Evolutionary conservation across 2,797 vertebrate genomes (phyloP), one percentile per base, ranked within the genome.

Genomic region (Myotis findleyi): DNA sequence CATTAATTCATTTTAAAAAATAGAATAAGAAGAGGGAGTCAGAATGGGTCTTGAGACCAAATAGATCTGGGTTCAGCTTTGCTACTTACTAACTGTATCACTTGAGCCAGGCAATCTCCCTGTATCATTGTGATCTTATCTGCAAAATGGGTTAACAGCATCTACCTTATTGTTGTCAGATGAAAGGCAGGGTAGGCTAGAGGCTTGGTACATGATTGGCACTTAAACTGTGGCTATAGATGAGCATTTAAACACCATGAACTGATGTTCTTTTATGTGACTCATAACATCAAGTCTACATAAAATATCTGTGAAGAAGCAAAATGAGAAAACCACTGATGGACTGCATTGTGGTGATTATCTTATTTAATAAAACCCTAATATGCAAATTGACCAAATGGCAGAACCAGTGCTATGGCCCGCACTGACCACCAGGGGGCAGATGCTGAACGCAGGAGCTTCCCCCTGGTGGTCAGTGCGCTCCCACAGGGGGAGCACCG

Each of bases 301-400:
- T 89, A 68, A 88, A 91, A n/a, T 64, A 92, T 38, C 85, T 53
- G 77, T 23, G 49, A 91, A 95, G 73, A 79, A 72, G 47, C 53
- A 86, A 93, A 88, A 69, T 59, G 75, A 87, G 47, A 89, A 94
- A 55, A 38, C 23, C 64, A 12, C 14, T 27, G 53, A 84, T 76
- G 47, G 82, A 85, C 30, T 59, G 87, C 76, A 77, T 51, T 57
- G 69, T 82, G 96, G 30, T 82, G 80, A 91, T 91, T 95, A 92
- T 87, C 96, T 80, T 59, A 59, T 59, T 12, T 59, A 59, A 59
- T 59, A 59, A 59, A 59, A 59, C 23, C 55, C 55, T 59, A 59
- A 59, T 59, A 59, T 59, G 55, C 23, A 59, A 59, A 59, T 27
- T 2, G 23, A 59, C 23, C 1, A 12, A 59, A 59, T 2, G 23